phyloP scores from a whole-genome alignment of 2,113 vertebrate species.

The Catharus bicknelli region DNA sequence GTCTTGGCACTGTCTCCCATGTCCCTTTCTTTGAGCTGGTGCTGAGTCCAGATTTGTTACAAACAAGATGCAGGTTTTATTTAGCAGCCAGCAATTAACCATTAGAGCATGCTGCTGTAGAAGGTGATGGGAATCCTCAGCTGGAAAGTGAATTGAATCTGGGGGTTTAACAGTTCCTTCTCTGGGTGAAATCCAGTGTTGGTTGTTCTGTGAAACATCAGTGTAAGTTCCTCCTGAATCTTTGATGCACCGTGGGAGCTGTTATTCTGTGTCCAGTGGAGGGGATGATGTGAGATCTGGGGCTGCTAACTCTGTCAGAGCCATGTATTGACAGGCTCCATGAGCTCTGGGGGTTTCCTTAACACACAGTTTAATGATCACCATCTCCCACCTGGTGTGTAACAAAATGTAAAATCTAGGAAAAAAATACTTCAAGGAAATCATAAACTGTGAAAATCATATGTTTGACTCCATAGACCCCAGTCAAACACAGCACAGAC shows the following conservation, averaged over 20 bases:
- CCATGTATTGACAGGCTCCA: rapidly evolving
- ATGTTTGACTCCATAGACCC: not conserved
- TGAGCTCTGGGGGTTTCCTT: not conserved
- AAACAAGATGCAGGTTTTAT: not conserved
- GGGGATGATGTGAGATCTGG: not conserved
- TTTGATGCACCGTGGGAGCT: not conserved
- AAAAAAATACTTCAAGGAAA: not conserved
- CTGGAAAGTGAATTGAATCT: not conserved
- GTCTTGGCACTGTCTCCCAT: not conserved
- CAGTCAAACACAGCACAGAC: not conserved
- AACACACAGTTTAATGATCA: not conserved
- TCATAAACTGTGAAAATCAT: not conserved
- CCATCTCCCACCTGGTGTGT: not conserved
- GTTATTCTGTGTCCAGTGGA: not conserved
- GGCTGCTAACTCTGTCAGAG: not conserved
- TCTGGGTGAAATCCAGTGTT: not conserved
- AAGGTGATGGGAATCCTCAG: not conserved
- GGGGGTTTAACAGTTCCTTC: not conserved
- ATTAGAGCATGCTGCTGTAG: not conserved
- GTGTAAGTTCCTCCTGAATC: not conserved
- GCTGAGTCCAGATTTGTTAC: not conserved
- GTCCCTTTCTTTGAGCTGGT: not conserved
- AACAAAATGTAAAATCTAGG: not conserved
- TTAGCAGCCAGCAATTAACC: not conserved
- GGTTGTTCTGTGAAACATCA: not conserved